Evolutionary conservation across 2,113 vertebrate genomes (phyloP), one percentile per base, ranked within the genome.

Genomic region (Scomber colias): DNA sequence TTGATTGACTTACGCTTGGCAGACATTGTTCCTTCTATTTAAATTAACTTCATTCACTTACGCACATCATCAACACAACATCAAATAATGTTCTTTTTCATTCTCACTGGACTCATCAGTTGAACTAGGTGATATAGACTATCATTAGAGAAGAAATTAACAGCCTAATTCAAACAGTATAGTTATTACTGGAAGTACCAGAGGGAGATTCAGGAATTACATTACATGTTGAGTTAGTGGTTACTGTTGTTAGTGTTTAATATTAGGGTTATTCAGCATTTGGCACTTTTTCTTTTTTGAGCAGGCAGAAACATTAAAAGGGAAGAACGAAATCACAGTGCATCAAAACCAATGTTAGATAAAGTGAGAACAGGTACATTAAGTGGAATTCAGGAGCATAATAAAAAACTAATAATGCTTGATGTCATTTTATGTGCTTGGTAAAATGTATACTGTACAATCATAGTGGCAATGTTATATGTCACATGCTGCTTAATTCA

Each of bases 1-100:
- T 35, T 64, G 35, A 64, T 65, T 65, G 40, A 78, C 19, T 19
- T 30, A 19, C 56, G 44, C 49, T 62, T 27, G 50, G 40, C 17
- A 30, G 5, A 27, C 13, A 49, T 14, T 27, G n/a, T 27, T 50
- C 11, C 17, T 13, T 31, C 24, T 5, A 27, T 17, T 13, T 5
- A 1, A 55, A 14, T 15, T 15, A 19, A 11, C 3, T 17, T 31
- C 30, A 1, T 53, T 4, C 31, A 27, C 13, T 16, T 49, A 40
- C 35, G 9, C 15, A 9, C 59, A 44, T 35, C 5, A 31, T n/a
- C 15, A 12, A 9, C 30, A 9, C 59, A 61, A 16, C 5, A 31
- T n/a, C 30, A 19, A 9, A 24, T 46, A 1, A 68, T 66, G 19
- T 31, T 49, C 35, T 16, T 15, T 10, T n/a, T 30, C 12, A 67